phyloP scores from a whole-genome alignment of 2,888 invertebrate genomes.

The Acanthoscelides obtectus region DNA sequence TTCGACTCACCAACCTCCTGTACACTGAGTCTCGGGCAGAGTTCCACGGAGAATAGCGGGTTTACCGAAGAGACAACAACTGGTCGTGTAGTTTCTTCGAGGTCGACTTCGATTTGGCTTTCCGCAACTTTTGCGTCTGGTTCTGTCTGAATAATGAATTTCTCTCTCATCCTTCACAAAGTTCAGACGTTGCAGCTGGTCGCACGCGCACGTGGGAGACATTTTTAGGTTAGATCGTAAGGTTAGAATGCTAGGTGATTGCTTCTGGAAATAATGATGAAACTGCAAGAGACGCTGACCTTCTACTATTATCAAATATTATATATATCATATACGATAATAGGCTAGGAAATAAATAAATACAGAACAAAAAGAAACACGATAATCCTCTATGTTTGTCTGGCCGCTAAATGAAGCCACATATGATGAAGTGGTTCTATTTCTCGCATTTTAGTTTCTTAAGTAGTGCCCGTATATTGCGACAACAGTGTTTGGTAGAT shows the following conservation, averaged over 20 bases:
- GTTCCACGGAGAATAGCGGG: conserved; percentile 22
- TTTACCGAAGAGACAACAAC: neutral
- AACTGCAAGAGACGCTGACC: neutral
- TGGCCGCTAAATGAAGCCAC: too few relatives aligned
- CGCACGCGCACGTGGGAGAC: neutral
- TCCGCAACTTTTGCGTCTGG: neutral
- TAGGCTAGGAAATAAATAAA: too few relatives aligned
- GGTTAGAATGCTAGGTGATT: neutral
- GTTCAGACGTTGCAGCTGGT: neutral
- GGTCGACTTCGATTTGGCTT: neutral
- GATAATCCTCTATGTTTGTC: too few relatives aligned
- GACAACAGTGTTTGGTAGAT: too few relatives aligned
- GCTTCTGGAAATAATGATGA: neutral
- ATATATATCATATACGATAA: too few relatives aligned
- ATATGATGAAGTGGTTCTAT: too few relatives aligned
- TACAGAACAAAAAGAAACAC: too few relatives aligned
- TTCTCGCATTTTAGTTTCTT: too few relatives aligned
- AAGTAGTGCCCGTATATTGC: too few relatives aligned
- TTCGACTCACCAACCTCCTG: conserved; percentile 4
- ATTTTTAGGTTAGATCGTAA: neutral
- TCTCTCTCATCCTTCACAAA: neutral
- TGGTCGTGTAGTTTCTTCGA: neutral
- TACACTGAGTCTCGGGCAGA: conserved; percentile 22
- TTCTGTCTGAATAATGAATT: neutral
- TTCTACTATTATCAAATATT: neutral